Base-by-base conservation (phyloP, 2,797 vertebrate species). In the Cirrhinus mrigala region DNA sequence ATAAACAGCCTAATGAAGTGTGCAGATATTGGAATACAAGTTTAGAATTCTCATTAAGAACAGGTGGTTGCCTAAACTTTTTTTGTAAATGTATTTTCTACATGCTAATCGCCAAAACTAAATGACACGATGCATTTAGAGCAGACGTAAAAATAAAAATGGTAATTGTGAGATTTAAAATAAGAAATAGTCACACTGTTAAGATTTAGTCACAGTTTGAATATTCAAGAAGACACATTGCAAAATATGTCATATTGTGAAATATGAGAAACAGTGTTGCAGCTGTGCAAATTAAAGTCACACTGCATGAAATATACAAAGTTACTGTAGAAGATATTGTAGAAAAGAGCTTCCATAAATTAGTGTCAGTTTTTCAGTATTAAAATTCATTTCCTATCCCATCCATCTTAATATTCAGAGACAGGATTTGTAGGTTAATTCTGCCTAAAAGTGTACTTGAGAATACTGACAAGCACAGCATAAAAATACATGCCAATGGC, bases 1-100 rank as follows among this genome's bases (percentile, higher is more conserved):
- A 90, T 88, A 92, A 89, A 82, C 86, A 86, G 81, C 64, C 77
- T 92, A 93, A 94, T 89, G 88, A 81, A 82, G 62, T 81, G 60
- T 89, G 76, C 48, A 66, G 80, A 74, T 60, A 54, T 64, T 54
- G 54, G 29, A 75, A 80, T 62, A 76, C 6, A 62, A 77, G 50
- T 80, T 84, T 33, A 22, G 50, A 76, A 74, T 77, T 70, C 33
- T 85, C n/a, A 79, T 84, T 79, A 74, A 44, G 56, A 46, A 82
- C 77, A 76, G 62, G 58, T 85, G 48, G 56, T 4, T 58, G 40
- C 68, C 5, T 52, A 22, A 46, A 75, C 27, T 83, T 66, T 80
- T 52, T 54, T 69, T 62, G 9, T 9, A 69, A 24, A 50, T 73
- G 24, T 27, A 56, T 52, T 54, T 69, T 52, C 29, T 24, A 70